These are phyloP conservation scores for Pseudomyrmex gracilis DNA, from an alignment of 1,140 invertebrate genomes.

Conservation along the genomic window DNA sequence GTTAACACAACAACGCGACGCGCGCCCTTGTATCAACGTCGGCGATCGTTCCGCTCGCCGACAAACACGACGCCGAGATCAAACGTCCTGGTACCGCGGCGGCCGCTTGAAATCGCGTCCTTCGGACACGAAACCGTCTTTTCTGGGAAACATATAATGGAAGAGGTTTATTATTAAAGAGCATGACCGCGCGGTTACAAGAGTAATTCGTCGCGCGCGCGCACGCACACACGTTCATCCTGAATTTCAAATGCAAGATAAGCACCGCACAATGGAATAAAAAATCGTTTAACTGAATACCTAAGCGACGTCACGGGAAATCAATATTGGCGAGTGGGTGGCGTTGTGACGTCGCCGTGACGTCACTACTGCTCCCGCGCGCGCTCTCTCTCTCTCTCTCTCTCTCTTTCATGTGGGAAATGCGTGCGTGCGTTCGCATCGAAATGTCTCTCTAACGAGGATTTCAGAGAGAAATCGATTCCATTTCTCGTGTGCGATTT, in stretches of 20 bases:
- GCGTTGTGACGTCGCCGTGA: constrained; percentile 40
- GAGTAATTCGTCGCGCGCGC: not conserved
- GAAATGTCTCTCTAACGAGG: not conserved
- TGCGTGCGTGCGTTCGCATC: too few relatives aligned
- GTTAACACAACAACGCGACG: too few relatives aligned
- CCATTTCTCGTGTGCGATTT: too few relatives aligned
- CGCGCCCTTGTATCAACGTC: not conserved
- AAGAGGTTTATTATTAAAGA: not conserved
- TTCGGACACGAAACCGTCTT: constrained; percentile 6
- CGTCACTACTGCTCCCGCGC: not conserved
- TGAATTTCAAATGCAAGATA: not conserved
- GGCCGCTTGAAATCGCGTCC: not conserved
- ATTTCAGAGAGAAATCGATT: not conserved
- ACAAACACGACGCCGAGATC: not conserved
- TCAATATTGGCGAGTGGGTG: constrained; percentile 38
- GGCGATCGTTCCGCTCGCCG: not conserved
- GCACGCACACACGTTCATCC: too few relatives aligned
- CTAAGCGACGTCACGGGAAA: constrained; percentile 25
- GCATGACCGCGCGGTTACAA: not conserved
- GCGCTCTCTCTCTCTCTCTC: too few relatives aligned
- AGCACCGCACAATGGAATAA: not conserved
- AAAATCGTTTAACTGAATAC: constrained; percentile 8
- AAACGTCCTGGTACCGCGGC: not conserved
- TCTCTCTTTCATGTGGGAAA: not conserved
- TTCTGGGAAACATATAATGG: not conserved